A percentile compares a stretch with the other conserved stretches of the same genome.
Evolutionary conservation across 1,140 invertebrate species (phyloP).

Genomic region (Riptortus pedestris): DNA sequence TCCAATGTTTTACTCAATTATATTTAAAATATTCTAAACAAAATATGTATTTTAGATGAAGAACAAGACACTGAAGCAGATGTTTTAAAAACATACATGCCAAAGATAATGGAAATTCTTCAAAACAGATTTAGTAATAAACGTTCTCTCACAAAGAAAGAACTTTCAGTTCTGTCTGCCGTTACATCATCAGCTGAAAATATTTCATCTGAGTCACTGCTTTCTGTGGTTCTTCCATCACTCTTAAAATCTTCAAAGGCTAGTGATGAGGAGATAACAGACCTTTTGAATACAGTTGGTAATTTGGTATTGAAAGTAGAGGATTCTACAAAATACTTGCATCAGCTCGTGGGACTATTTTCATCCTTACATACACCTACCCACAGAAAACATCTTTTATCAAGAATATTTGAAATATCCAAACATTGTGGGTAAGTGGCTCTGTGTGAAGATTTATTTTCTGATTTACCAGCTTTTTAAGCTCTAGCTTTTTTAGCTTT

Average conservation of each 20-base stretch:
- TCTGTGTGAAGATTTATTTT: too few relatives aligned
- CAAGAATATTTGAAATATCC: conserved; percentile 11
- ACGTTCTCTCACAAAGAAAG: conserved; percentile 37
- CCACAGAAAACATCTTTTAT: conserved; percentile 44
- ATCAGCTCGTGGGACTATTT: conserved; percentile 53
- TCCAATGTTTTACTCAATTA: too few relatives aligned
- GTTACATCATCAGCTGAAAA: conserved; percentile 58
- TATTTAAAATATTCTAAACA: too few relatives aligned
- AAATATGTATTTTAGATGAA: too few relatives aligned
- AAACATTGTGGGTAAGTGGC: conserved; percentile 20
- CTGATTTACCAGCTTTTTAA: too few relatives aligned
- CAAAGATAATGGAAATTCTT: conserved; percentile 58
- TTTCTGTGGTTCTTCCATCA: conserved; percentile 62
- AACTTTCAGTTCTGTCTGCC: conserved; percentile 67
- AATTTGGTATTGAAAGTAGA: conserved; percentile 61
- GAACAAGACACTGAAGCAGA: conserved; percentile 54
- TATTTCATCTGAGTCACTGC: conserved; percentile 50
- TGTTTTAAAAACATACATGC: conserved; percentile 61
- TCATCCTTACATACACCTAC: conserved; percentile 46
- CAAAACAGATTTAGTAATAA: conserved; percentile 43
- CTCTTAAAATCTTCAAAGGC: conserved; percentile 49
- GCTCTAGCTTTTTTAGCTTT: too few relatives aligned
- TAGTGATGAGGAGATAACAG: conserved; percentile 49
- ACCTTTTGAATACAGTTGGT: conserved; percentile 55
- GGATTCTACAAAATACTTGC: conserved; percentile 52